Evolutionary conservation across 2,797 vertebrate species (phyloP).

Genomic region (Anableps anableps): DNA sequence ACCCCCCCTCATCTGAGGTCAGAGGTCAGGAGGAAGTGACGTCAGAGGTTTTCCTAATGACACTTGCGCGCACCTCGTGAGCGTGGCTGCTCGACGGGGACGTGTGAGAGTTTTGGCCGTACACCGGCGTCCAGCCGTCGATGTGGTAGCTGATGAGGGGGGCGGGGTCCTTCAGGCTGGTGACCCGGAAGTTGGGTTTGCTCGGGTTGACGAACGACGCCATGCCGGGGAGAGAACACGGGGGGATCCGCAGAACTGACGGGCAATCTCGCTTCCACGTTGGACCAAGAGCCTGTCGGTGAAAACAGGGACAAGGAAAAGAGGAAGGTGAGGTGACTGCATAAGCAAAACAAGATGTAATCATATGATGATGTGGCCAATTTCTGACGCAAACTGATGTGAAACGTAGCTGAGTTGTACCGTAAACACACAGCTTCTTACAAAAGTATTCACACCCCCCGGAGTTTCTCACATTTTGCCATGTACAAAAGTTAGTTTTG

Average conservation of each 20-base stretch:
- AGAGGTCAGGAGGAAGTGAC: constrained; percentile 73
- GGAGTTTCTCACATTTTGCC: not conserved
- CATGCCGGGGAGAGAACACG: constrained; percentile 90
- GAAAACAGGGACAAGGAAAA: not conserved
- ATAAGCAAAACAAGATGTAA: not conserved
- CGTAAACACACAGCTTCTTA: not conserved
- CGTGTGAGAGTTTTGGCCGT: constrained; percentile 70
- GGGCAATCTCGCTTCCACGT: constrained; percentile 58
- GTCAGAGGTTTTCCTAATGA: constrained; percentile 98
- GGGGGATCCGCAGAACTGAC: constrained; percentile 78
- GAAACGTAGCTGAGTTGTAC: not conserved
- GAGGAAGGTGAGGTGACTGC: not conserved
- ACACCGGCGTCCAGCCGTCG: constrained; percentile 81
- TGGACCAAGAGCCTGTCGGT: constrained; percentile 28
- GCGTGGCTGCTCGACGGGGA: constrained; percentile 67
- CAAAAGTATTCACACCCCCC: not conserved
- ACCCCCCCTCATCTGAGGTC: constrained; percentile 17
- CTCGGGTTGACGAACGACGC: constrained; percentile 89
- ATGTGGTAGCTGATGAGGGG: constrained; percentile 87
- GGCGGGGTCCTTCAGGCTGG: constrained; percentile 87
- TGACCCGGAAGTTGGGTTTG: constrained; percentile 92
- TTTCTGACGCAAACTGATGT: constrained; percentile 2
- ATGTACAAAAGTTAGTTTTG: not conserved
- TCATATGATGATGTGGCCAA: not conserved
- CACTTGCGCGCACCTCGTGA: constrained; percentile 91